phyloP scores from a whole-genome alignment of 2,113 vertebrate genomes.

The Pogona vitticeps region DNA sequence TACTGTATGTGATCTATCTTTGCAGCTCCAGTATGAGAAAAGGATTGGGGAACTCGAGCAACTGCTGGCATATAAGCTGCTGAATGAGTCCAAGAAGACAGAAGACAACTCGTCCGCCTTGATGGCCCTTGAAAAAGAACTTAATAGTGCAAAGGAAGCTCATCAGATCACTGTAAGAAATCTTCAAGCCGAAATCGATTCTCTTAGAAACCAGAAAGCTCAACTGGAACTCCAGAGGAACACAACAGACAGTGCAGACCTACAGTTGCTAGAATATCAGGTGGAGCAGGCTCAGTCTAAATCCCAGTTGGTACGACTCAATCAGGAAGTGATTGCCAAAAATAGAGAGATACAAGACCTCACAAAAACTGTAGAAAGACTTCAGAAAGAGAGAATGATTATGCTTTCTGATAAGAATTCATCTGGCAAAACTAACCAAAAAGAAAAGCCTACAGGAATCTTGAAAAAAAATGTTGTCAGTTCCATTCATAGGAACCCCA shows the following conservation, averaged over 20 bases:
- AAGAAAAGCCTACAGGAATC: slow-evolving; percentile 43
- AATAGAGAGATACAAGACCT: slow-evolving; percentile 86
- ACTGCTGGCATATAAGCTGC: slow-evolving; percentile 73
- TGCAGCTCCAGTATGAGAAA: slow-evolving; percentile 90
- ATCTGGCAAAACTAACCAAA: slow-evolving; percentile 45
- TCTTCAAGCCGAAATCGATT: slow-evolving; percentile 79
- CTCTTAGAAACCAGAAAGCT: slow-evolving; percentile 78
- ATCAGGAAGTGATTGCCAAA: slow-evolving; percentile 84
- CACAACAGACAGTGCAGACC: slow-evolving; percentile 63
- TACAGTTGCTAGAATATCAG: slow-evolving; percentile 65
- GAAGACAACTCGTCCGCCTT: slow-evolving; percentile 44
- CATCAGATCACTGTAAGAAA: slow-evolving; percentile 72
- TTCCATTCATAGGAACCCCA: slow-evolving; percentile 41
- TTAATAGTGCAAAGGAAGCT: slow-evolving; percentile 68
- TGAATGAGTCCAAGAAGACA: slow-evolving; percentile 51
- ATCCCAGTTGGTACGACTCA: slow-evolving; percentile 80
- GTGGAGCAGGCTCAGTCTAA: slow-evolving; percentile 76
- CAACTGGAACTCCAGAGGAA: slow-evolving; percentile 63
- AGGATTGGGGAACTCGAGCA: slow-evolving; percentile 86
- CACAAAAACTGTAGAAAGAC: slow-evolving; percentile 85
- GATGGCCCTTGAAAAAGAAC: slow-evolving; percentile 74
- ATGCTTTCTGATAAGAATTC: slow-evolving; percentile 76
- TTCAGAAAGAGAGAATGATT: slow-evolving; percentile 86
- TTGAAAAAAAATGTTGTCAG: slow-evolving; percentile 54
- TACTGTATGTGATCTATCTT: slow-evolving; percentile 33